Evolutionary conservation across 2,113 vertebrate species (phyloP).

Genomic region (Potamarius usumacintae): DNA sequence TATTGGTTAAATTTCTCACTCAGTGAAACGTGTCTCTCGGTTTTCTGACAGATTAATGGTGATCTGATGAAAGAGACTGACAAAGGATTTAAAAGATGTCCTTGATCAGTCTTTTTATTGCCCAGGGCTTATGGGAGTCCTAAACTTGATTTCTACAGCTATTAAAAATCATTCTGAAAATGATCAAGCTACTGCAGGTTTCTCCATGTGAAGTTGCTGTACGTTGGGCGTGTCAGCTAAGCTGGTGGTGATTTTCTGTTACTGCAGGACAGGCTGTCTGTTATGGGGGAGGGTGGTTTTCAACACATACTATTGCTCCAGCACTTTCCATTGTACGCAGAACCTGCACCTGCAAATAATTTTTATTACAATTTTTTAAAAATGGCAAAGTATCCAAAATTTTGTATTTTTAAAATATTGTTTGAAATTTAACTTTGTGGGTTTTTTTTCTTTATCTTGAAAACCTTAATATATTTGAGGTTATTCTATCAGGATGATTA

Average conservation of each 20-base stretch:
- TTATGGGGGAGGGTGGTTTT: not conserved
- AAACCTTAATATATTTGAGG: not conserved
- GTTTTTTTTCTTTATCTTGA: not conserved
- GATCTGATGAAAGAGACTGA: not conserved
- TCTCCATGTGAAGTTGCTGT: not conserved
- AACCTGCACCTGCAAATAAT: not conserved
- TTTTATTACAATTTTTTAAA: not conserved
- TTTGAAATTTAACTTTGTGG: not conserved
- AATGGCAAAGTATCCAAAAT: not conserved
- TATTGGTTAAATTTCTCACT: not conserved
- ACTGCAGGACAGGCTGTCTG: constrained; percentile 16
- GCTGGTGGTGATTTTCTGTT: constrained; percentile 55
- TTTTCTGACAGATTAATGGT: not conserved
- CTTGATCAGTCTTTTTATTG: not conserved
- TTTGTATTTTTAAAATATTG: not conserved
- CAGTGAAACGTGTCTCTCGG: not conserved
- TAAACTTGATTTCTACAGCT: not conserved
- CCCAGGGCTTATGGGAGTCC: not conserved
- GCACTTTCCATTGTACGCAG: not conserved
- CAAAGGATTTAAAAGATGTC: not conserved
- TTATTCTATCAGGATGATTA: not conserved
- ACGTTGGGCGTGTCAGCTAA: not conserved
- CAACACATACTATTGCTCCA: not conserved
- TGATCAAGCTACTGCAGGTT: not conserved
- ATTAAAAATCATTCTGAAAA: not conserved